Evolutionary conservation across 2,797 vertebrate species (phyloP).

Genomic region (Pagetopsis macropterus): DNA sequence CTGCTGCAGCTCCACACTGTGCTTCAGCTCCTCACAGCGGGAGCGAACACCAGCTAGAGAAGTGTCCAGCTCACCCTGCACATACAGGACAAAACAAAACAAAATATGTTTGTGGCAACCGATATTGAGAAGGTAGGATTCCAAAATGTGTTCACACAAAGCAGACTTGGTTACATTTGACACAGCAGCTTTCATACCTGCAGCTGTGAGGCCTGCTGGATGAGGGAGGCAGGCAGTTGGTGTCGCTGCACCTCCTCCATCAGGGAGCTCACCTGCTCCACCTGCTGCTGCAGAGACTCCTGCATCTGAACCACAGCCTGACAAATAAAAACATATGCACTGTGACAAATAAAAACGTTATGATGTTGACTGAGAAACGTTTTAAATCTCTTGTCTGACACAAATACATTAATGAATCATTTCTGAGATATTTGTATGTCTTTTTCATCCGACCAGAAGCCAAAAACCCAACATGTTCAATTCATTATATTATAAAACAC

Average conservation of each 20-base stretch:
- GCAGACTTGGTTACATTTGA: not conserved
- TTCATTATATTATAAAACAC: too few species aligned
- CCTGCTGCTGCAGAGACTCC: slow-evolving; percentile 79
- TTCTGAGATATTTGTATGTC: too few species aligned
- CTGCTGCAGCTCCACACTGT: slow-evolving; percentile 73
- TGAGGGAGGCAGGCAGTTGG: slow-evolving; percentile 68
- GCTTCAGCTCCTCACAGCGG: slow-evolving; percentile 72
- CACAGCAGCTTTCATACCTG: slow-evolving; percentile 76
- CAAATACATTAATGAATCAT: too few species aligned
- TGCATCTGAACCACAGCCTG: slow-evolving; percentile 60
- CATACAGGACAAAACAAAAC: not conserved
- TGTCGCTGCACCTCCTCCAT: slow-evolving; percentile 78
- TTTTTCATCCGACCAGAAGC: too few species aligned
- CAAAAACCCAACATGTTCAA: too few species aligned
- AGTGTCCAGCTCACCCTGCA: slow-evolving; percentile 84
- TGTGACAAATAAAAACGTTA: not conserved
- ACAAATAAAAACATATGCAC: not conserved
- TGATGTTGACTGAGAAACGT: not conserved
- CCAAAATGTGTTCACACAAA: not conserved
- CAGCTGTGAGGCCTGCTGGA: slow-evolving; percentile 83
- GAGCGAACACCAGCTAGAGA: slow-evolving; percentile 78
- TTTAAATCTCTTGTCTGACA: not conserved
- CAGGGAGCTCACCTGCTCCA: slow-evolving; percentile 78
- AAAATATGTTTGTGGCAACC: not conserved
- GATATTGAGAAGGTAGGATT: not conserved